Percentiles rank a stretch among this genome's conserved stretches.
Evolutionary conservation across 1,140 invertebrate genomes (phyloP).

Genomic region (Zaprionus camerounensis): DNA sequence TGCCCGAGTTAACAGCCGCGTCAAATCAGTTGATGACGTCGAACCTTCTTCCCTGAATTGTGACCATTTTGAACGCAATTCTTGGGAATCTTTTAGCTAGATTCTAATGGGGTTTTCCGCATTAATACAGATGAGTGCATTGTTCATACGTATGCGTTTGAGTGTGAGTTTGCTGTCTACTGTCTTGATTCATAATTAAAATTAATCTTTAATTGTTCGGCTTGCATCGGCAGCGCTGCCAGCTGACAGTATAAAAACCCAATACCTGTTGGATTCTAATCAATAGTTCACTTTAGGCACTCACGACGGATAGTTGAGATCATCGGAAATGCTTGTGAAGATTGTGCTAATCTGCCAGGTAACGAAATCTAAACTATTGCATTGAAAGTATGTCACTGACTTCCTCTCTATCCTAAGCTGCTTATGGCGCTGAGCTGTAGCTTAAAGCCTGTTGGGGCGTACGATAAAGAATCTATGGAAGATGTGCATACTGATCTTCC

Average conservation of each 20-base stretch:
- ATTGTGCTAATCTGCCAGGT: slow-evolving; percentile 58
- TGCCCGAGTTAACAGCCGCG: slow-evolving; percentile 30
- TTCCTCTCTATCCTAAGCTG: slow-evolving; percentile 8
- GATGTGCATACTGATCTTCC: slow-evolving; percentile 18
- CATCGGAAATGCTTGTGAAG: slow-evolving; percentile 52
- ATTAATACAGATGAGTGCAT: not conserved
- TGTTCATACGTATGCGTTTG: not conserved
- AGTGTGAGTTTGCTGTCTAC: not conserved
- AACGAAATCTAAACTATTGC: not conserved
- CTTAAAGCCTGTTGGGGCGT: slow-evolving; percentile 16
- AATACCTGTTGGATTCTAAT: slow-evolving; percentile 7
- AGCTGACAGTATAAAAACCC: slow-evolving; percentile 56
- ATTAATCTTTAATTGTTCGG: slow-evolving; percentile 39
- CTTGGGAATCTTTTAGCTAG: slow-evolving; percentile 10
- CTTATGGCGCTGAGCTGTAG: slow-evolving; percentile 42
- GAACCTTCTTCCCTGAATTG: not conserved
- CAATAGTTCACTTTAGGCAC: slow-evolving; percentile 40
- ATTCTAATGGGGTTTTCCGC: slow-evolving; percentile 1
- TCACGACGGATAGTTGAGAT: slow-evolving; percentile 22
- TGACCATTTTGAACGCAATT: slow-evolving; percentile 24
- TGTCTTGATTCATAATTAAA: slow-evolving; percentile 21
- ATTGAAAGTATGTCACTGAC: not conserved
- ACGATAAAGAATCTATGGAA: slow-evolving; percentile 46
- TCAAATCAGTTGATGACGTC: slow-evolving; percentile 29
- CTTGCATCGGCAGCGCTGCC: slow-evolving; percentile 25